Conservation (phyloP, 2,888 invertebrate species). For the Tuberolachnus salignus region DNA sequence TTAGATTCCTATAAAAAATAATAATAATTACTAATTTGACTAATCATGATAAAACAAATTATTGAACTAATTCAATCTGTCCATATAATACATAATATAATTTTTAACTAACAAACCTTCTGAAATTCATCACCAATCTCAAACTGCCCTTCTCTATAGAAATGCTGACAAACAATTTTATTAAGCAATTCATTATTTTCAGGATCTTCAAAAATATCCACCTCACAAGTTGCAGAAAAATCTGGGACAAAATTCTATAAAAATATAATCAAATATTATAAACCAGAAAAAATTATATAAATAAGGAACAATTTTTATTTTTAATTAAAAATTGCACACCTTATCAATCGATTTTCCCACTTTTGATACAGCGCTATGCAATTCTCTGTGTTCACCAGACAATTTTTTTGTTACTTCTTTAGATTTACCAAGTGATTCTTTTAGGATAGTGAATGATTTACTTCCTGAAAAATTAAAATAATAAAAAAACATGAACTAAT, state of each 20-base stretch:
- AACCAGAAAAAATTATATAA: not conserved
- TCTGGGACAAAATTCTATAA: slow-evolving; percentile 85
- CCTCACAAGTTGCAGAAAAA: slow-evolving; percentile 85
- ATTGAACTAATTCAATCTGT: no score
- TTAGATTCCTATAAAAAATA: slow-evolving; percentile 71
- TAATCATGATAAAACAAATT: slow-evolving; percentile 18
- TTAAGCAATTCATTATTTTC: slow-evolving; percentile 76
- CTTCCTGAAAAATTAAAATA: not conserved
- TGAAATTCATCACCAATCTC: slow-evolving; percentile 87
- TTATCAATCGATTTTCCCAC: slow-evolving; percentile 96
- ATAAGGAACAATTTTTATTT: not conserved
- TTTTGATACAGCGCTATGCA: slow-evolving; percentile 83
- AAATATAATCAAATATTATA: slow-evolving; percentile 2
- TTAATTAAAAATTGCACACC: slow-evolving; percentile 62
- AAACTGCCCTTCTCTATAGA: slow-evolving; percentile 91
- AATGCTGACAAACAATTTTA: slow-evolving; percentile 92
- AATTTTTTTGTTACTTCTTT: slow-evolving; percentile 83
- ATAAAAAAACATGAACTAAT: no score
- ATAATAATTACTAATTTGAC: slow-evolving; percentile 18
- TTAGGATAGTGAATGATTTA: slow-evolving; percentile 6
- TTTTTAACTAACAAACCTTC: slow-evolving; percentile 63
- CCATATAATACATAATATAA: not conserved
- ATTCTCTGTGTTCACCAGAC: slow-evolving; percentile 81
- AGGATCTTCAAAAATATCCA: slow-evolving; percentile 77
- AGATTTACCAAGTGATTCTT: slow-evolving; percentile 2